Base-by-base conservation (phyloP, 2,797 vertebrate species). In the Aldrovandia affinis region DNA sequence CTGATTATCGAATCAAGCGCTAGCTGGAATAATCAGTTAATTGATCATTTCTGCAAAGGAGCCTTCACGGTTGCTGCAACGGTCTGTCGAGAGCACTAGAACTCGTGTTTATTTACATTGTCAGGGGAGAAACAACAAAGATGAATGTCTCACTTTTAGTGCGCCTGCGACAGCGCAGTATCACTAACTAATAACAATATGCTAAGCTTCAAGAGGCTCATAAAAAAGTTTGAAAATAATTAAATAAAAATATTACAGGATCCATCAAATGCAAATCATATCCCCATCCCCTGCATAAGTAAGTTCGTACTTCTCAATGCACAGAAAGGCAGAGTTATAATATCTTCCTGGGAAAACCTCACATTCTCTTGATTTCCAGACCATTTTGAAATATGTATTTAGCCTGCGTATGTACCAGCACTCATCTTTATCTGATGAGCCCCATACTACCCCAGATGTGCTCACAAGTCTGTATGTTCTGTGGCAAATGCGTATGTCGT, bases 21-120 rank as follows among this genome's bases (percentile, higher is more conserved):
- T 89, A 85, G 68, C 80, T 33, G 83, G 89, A 91, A 91, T 92
- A 94, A 95, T 95, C 94, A 95, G 92, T 93, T 93, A 94, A 93
- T 93, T 93, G 94, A 95, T 95, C 89, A 83, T 86, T 79, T 86
- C 54, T 50, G 81, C 78, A 85, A 78, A 82, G 82, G 54, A 83
- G 82, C 83, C 68, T 85, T 86, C 85, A 85, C 47, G 85, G 87
- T 83, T 83, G 87, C 81, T 50, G 83, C 39, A 39, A 28, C 70
- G 25, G 61, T 30, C 78, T 87, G 87, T 85, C 57, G 50, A 77
- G 79, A 85, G 82, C 61, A 63, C 81, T 39, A 59, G 70, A 78
- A 84, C 81, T 77, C 81, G 55, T 78, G 81, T 88, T 90, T 89
- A 88, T 90, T 89, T 86, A 85, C 59, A 80, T 83, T 88, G 87